Evolutionary conservation across 2,888 invertebrate species (phyloP), one percentile per base, ranked within the genome.

Genomic region (Lamproptera curius): DNA sequence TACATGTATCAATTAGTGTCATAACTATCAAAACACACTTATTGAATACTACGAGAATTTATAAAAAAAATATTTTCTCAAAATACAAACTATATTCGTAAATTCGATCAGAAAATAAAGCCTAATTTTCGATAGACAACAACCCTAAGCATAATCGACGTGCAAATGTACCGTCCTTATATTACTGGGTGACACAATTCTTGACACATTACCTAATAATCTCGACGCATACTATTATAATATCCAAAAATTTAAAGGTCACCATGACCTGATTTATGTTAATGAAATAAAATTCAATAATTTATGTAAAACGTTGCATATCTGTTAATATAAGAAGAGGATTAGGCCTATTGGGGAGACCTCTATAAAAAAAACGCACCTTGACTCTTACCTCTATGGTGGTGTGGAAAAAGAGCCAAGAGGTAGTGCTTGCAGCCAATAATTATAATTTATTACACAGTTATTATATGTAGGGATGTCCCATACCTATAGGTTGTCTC

Each of bases 281-380:
- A n/a, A n/a, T n/a, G n/a, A n/a, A n/a, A n/a, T n/a, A n/a, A n/a
- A n/a, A n/a, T n/a, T n/a, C n/a, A n/a, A n/a, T n/a, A n/a, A n/a
- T n/a, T n/a, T n/a, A n/a, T n/a, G n/a, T n/a, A n/a, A n/a, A n/a
- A n/a, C n/a, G n/a, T n/a, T n/a, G n/a, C n/a, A n/a, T n/a, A n/a
- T n/a, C n/a, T n/a, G n/a, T n/a, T n/a, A 50, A 42, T 16, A n/a
- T 31, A 4, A 8, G 36, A 9, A 77, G 85, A 86, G 86, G 86
- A 86, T 44, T 86, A 86, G 77, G 86, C 86, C 86, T 86, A 76
- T 51, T 61, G 86, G 86, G 86, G 85, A 86, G 28, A 86, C 86
- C 86, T 86, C 86, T 84, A 59, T 75, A 86, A 85, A 85, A 86
- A 86, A 86, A 85, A 62, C 85, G 84, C 82, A 72, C 85, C 79